Percentiles rank a stretch among this genome's conserved stretches.
Conservation (phyloP, 2,113 vertebrate genomes). For the Gorsachius goisagi region DNA sequence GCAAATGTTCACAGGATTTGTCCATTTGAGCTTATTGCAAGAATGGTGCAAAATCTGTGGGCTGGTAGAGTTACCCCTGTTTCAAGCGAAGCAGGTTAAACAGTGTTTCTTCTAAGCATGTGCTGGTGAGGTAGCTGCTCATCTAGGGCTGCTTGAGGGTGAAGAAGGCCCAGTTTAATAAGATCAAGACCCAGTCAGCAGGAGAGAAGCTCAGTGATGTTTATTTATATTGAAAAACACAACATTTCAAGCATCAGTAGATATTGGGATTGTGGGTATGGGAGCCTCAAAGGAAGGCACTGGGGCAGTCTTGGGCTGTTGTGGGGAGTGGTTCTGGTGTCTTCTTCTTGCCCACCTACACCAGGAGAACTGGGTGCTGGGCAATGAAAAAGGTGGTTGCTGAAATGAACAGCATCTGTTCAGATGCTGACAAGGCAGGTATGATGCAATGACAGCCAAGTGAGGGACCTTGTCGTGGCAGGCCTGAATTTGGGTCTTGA, state of each 20-base stretch:
- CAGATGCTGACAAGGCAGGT: background rate
- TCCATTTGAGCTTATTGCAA: background rate
- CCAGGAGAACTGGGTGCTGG: background rate
- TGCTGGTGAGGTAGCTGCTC: background rate
- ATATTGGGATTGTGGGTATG: background rate
- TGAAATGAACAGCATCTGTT: background rate
- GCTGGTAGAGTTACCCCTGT: background rate
- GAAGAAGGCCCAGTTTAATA: background rate
- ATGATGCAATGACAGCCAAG: background rate
- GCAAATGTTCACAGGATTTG: background rate
- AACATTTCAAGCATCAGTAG: background rate
- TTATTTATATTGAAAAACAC: background rate
- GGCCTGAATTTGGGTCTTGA: background rate
- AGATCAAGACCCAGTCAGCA: background rate
- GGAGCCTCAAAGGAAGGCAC: background rate
- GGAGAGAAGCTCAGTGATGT: background rate
- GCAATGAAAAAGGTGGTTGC: background rate
- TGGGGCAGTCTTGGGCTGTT: background rate
- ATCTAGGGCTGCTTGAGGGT: background rate
- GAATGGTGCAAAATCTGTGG: background rate
- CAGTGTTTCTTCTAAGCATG: background rate
- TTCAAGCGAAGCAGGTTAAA: background rate
- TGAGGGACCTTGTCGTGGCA: background rate
- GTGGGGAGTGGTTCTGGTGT: background rate
- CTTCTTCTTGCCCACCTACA: background rate